Conservation (phyloP, 2,797 vertebrate genomes). For the Pantherophis alleghaniensis region DNA sequence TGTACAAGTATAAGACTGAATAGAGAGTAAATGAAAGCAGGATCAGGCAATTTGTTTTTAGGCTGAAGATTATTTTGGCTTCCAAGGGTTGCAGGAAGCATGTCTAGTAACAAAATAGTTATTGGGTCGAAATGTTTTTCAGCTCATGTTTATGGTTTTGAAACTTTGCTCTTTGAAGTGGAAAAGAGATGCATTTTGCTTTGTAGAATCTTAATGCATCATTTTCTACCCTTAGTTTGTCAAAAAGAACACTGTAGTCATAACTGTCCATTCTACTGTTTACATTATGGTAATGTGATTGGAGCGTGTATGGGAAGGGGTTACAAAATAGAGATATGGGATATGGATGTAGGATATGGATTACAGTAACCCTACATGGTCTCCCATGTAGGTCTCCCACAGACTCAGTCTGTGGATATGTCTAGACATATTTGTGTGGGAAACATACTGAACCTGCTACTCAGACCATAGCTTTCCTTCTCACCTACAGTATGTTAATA, state of each 20-base stretch:
- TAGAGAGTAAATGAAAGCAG: background rate
- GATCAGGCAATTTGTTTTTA: background rate
- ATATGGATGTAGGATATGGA: background rate
- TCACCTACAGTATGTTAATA: background rate
- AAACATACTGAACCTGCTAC: background rate
- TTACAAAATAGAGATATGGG: background rate
- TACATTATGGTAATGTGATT: background rate
- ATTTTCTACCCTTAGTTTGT: background rate
- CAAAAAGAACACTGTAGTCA: background rate
- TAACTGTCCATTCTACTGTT: background rate
- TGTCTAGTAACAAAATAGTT: background rate
- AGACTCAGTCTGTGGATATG: background rate
- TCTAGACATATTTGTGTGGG: background rate
- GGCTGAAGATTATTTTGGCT: background rate
- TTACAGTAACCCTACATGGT: background rate
- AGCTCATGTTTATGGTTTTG: background rate
- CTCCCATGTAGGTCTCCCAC: too few species aligned
- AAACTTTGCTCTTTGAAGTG: background rate
- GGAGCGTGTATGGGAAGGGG: background rate
- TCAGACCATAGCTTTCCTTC: background rate
- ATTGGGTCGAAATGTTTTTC: background rate
- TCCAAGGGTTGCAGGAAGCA: background rate
- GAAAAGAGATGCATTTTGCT: background rate
- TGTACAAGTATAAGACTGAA: background rate
- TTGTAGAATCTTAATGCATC: background rate